phyloP scores from a whole-genome alignment of 1,140 invertebrate species.

The Helicoverpa armigera region DNA sequence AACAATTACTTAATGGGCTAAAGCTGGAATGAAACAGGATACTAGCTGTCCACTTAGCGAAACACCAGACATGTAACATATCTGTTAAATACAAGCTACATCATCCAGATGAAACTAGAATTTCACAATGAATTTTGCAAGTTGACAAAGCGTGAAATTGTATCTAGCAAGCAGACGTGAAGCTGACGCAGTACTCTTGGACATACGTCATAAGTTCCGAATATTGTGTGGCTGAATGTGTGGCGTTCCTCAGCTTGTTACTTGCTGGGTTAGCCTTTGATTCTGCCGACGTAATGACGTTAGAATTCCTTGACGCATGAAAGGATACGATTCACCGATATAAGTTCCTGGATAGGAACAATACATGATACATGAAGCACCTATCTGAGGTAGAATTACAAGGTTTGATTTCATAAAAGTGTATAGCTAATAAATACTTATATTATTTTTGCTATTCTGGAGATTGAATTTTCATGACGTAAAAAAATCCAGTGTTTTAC shows the following conservation, averaged over 20 bases:
- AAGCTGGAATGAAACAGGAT: not conserved
- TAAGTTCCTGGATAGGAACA: no score
- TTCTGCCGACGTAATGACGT: conserved; percentile 20
- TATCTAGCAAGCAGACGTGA: conserved; percentile 78
- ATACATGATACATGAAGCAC: no score
- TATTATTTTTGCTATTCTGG: no score
- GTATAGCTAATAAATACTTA: no score
- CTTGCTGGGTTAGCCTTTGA: not conserved
- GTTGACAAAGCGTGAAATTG: conserved; percentile 83
- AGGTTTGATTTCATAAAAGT: no score
- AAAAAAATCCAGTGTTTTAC: no score
- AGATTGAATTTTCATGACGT: no score
- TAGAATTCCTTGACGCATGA: conserved; percentile 19
- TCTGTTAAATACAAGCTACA: conserved; percentile 60
- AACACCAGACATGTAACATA: conserved; percentile 50
- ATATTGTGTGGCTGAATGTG: conserved; percentile 55
- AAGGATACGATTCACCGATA: not conserved
- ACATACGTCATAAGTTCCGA: conserved; percentile 76
- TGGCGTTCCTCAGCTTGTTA: conserved; percentile 16
- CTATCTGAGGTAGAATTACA: no score
- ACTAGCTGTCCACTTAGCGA: conserved; percentile 26
- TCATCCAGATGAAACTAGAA: conserved; percentile 79
- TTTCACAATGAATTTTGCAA: conserved; percentile 79
- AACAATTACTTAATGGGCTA: conserved; percentile 27
- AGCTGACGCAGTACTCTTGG: conserved; percentile 75